Evolutionary conservation across 2,797 vertebrate genomes (phyloP).

Genomic region (Sphenopsis melanotis): DNA sequence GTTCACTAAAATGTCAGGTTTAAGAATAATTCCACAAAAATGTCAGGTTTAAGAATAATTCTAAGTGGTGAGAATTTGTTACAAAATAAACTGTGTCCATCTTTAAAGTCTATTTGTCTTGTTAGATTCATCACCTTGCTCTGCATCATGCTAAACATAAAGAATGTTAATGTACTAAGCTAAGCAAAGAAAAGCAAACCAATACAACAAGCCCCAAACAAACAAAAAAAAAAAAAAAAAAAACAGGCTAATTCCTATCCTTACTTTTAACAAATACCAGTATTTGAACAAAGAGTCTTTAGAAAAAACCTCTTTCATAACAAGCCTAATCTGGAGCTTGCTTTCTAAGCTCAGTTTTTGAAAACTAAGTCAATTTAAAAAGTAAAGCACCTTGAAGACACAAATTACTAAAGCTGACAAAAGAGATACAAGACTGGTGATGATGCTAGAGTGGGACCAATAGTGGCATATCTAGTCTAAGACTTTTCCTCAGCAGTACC

Average conservation of each 20-base stretch:
- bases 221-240: neutral
- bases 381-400: neutral
- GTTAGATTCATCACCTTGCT: neutral
- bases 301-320: neutral
- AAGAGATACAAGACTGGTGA: neutral
- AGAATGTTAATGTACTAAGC: neutral
- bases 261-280: neutral
- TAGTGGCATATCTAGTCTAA: neutral
- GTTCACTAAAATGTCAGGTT: conserved; percentile 20
- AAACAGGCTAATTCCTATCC: neutral
- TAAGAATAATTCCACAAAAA: conserved; percentile 40
- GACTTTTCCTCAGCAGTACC: neutral
- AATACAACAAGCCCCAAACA: neutral
- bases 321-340: neutral
- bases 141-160: neutral
- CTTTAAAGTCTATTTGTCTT: neutral
- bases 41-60: conserved; percentile 2
- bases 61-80: neutral
- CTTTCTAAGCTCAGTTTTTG: neutral
- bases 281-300: neutral
- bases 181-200: neutral
- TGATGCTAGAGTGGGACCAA: neutral
- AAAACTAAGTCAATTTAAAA: neutral
- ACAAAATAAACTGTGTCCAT: neutral
- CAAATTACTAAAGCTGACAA: neutral